Base-by-base conservation (phyloP, 2,797 vertebrate genomes). In the Tokudaia muenninki region DNA sequence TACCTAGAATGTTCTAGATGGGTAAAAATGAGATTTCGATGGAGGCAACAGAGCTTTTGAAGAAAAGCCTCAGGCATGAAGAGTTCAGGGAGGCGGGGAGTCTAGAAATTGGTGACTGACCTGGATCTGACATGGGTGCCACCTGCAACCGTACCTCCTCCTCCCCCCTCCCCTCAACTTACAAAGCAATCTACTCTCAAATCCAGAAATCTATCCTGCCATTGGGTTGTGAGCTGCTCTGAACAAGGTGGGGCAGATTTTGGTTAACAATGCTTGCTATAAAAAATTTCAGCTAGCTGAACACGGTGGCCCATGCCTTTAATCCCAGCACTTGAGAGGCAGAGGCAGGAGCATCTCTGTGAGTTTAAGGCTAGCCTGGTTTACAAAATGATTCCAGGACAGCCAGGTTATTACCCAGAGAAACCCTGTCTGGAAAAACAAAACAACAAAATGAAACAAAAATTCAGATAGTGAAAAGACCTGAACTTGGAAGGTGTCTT, bases 141-240 rank as follows among this genome's bases (percentile, higher is more conserved):
- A 44, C 37, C 16, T 10, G n/a, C 34, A 74, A 19, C 7, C 14
- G 1, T 31, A 41, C 34, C 82, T 41, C 29, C 16, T 61, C 52
- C 9, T 21, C 0, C 10, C 4, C 2, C 24, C 61, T 11, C 61
- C 24, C 29, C 26, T 41, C 37, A n/a, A 41, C 61, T 34, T 37
- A 57, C 78, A 83, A 91, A 55, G 6, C 22, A 79, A 8, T 4
- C 8, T 8, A 24, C 63, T 21, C 7, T 63, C 78, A 1, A 7
- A 29, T 26, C 29, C 1, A 9, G 37, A 17, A 9, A 31, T 22
- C 1, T 2, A 2, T 70, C 87, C 93, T 61, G 41, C 79, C 92
- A 92, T 92, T 83, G 94, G 95, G 21, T 8, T 61, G 41, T 22
- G 97, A 98, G 96, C 96, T 97, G 87, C 87, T 94, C 96, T 97